A percentile compares a stretch with the other conserved stretches of the same genome.
Evolutionary conservation across 1,140 invertebrate genomes (phyloP).

Genomic region (Leucophenga varia): DNA sequence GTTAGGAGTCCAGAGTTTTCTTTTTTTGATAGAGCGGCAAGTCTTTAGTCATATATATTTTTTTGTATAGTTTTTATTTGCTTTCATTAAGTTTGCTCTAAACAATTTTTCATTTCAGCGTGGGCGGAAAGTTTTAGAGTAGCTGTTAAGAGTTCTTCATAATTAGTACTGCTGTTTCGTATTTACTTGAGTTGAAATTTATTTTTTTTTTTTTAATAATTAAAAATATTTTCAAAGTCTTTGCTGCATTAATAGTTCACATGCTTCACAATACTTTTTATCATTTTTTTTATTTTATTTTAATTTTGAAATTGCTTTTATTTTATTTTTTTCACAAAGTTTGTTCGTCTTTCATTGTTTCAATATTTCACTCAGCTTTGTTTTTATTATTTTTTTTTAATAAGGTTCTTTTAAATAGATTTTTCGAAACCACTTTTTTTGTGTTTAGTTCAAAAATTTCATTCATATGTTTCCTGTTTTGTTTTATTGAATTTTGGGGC

Average conservation of each 20-base stretch:
- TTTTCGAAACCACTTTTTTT: too few species aligned
- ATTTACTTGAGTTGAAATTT: too few species aligned
- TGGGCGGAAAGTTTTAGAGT: conserved; percentile 48
- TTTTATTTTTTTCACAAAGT: conserved; percentile 10
- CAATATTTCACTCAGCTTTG: too few species aligned
- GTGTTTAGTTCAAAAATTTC: conserved; percentile 21
- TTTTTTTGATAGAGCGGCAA: conserved; percentile 30
- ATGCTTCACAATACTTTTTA: conserved; percentile 22
- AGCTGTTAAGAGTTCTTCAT: conserved; percentile 6
- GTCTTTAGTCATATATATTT: too few species aligned
- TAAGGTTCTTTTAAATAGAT: too few species aligned
- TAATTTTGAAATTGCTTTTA: conserved; percentile 6
- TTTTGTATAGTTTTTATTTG: background rate
- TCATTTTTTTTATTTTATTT: conserved; percentile 12
- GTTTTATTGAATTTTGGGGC: conserved; percentile 8
- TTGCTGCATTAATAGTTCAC: conserved; percentile 11
- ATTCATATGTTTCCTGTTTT: conserved; percentile 19
- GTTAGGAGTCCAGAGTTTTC: conserved; percentile 20
- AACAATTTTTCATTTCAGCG: background rate
- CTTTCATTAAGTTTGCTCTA: too few species aligned
- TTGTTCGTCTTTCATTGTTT: conserved; percentile 26
- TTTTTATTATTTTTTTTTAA: conserved; percentile 32
- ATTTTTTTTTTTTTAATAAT: too few species aligned
- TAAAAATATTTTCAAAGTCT: conserved; percentile 12
- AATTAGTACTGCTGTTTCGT: too few species aligned